Evolutionary conservation across 2,888 invertebrate genomes (phyloP).

Genomic region (Drosophila robusta): DNA sequence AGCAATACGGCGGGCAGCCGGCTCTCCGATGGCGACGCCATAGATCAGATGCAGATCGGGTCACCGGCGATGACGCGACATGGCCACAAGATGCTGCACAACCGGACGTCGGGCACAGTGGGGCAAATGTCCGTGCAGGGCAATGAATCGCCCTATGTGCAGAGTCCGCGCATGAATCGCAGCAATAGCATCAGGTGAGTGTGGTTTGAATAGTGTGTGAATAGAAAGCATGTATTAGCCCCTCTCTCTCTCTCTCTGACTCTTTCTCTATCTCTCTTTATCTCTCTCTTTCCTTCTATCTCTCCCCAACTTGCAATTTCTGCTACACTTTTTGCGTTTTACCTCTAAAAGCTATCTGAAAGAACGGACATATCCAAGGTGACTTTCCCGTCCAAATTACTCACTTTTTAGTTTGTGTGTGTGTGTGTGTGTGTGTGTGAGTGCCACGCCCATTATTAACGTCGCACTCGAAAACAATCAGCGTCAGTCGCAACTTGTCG

Average conservation of each 20-base stretch:
- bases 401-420: slow-evolving; percentile 33
- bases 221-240: slow-evolving; percentile 22
- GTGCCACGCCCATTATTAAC: slow-evolving; percentile 37
- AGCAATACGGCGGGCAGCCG: slow-evolving; percentile 92
- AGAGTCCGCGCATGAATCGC: slow-evolving; percentile 90
- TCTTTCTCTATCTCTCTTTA: slow-evolving; percentile 8
- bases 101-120: slow-evolving; percentile 64
- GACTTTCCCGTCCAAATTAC: slow-evolving; percentile 48
- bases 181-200: slow-evolving; percentile 96
- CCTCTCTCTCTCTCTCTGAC: neutral
- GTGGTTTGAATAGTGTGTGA: neutral
- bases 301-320: slow-evolving; percentile 16
- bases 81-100: slow-evolving; percentile 84
- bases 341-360: slow-evolving; percentile 90
- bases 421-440: slow-evolving; percentile 3
- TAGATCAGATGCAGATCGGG: slow-evolving; percentile 91
- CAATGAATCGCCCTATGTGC: slow-evolving; percentile 85
- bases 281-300: slow-evolving; percentile 14
- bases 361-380: slow-evolving; percentile 97
- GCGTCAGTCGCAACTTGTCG: slow-evolving; percentile 30
- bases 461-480: slow-evolving; percentile 45
- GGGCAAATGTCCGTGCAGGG: slow-evolving; percentile 66
- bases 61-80: slow-evolving; percentile 88
- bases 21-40: slow-evolving; percentile 95
- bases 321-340: slow-evolving; percentile 29